Evolutionary conservation across 2,113 vertebrate genomes (phyloP).

Genomic region (Megaceryle maxima): DNA sequence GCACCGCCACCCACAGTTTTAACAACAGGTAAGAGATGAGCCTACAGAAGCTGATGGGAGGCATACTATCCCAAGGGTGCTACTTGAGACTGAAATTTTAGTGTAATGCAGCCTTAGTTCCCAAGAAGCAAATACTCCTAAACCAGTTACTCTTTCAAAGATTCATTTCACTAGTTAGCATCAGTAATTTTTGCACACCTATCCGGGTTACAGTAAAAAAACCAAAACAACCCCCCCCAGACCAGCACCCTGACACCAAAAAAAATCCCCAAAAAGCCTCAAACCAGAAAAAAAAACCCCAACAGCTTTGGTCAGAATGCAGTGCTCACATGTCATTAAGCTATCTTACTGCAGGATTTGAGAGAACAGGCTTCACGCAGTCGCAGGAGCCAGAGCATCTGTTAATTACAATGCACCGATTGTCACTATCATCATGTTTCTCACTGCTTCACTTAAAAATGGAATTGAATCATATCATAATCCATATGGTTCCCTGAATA

Average conservation of each 20-base stretch:
- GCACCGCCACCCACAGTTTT: neutral
- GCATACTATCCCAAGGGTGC: neutral
- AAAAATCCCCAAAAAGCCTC: neutral
- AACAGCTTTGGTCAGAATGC: constrained; percentile 21
- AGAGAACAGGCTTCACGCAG: neutral
- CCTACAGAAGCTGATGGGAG: neutral
- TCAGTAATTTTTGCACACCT: neutral
- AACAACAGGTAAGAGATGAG: fast-evolving
- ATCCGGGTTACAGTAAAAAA: neutral
- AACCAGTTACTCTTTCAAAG: neutral
- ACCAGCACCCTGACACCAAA: neutral
- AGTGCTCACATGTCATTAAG: neutral
- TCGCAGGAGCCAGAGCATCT: neutral
- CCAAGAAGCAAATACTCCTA: neutral
- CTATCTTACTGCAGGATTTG: neutral
- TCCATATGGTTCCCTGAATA: neutral
- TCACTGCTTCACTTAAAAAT: neutral
- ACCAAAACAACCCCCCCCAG: neutral
- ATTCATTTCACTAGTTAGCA: neutral
- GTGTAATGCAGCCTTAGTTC: neutral
- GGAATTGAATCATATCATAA: neutral
- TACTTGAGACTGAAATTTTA: neutral
- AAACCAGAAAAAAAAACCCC: neutral
- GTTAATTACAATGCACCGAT: neutral
- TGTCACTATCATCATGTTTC: neutral